A percentile compares a stretch with the other conserved stretches of the same genome.
phyloP scores from a whole-genome alignment of 2,888 invertebrate genomes.

The Luperina nickerlii region DNA sequence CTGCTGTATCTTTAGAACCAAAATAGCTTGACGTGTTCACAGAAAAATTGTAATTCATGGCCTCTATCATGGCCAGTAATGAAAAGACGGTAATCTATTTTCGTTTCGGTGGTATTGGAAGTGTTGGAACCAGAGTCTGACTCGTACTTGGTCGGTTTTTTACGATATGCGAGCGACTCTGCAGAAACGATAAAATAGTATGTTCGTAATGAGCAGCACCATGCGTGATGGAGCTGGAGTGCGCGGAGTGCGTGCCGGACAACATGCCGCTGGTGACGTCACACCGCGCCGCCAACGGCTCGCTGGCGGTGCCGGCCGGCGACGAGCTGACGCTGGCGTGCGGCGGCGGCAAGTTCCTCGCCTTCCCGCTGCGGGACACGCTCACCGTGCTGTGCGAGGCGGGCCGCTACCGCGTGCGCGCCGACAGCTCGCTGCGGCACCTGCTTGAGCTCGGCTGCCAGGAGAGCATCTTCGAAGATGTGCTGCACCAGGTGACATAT shows the following conservation, averaged over 20 bases:
- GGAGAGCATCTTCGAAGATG: slow-evolving; percentile 85
- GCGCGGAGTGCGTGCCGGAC: slow-evolving; percentile 86
- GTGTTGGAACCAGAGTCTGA: not conserved
- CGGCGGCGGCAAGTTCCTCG: slow-evolving; percentile 79
- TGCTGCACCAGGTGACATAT: slow-evolving; percentile 78
- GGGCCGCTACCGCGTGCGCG: slow-evolving; percentile 76
- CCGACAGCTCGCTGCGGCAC: slow-evolving; percentile 73
- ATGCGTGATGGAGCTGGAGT: slow-evolving; percentile 84
- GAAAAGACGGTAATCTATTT: not conserved
- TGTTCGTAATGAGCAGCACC: slow-evolving; percentile 62
- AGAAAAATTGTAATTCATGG: not conserved
- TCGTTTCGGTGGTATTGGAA: not conserved
- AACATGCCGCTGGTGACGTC: slow-evolving; percentile 86
- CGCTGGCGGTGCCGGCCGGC: slow-evolving; percentile 72
- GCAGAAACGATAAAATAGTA: not conserved
- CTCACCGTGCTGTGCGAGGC: slow-evolving; percentile 77
- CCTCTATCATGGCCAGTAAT: not conserved
- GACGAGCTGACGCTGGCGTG: slow-evolving; percentile 80
- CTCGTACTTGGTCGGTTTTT: not conserved
- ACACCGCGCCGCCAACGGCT: slow-evolving; percentile 74
- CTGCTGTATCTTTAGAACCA: not conserved
- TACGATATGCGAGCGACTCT: not conserved
- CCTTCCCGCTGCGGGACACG: slow-evolving; percentile 75
- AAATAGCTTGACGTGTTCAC: not conserved
- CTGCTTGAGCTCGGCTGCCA: slow-evolving; percentile 87